Evolutionary conservation across 2,113 vertebrate species (phyloP), one percentile per base, ranked within the genome.

Genomic region (Gambusia affinis): DNA sequence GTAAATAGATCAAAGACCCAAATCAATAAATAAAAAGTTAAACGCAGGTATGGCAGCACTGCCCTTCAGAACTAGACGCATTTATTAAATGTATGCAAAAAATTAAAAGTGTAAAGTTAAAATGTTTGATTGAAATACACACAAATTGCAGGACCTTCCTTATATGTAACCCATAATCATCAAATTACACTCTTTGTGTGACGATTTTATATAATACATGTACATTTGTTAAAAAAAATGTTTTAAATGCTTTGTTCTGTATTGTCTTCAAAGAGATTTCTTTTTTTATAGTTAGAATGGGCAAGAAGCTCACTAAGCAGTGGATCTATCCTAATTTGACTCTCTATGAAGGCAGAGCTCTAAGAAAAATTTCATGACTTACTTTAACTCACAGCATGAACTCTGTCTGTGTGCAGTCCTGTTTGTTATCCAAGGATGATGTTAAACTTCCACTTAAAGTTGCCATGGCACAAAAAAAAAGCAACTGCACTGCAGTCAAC

Each of bases 321-420:
- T 75, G 28, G 67, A 86, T 67, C 68, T 60, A 44, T 83, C 27
- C 39, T 60, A 60, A 42, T 80, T 37, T 29, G n/a, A 75, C 73
- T 80, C 62, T 75, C 57, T n/a, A 44, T 61, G 76, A 86, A 79
- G 15, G 44, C 57, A 35, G 6, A 70, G 54, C n/a, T 66, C 8
- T 57, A 17, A 33, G 44, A 70, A 22, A 84, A 70, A 73, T 73
- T 67, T 31, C 1, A 33, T 60, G 17, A 71, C 67, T 85, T 44
- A 2, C 24, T 76, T 70, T 27, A 37, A 63, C 39, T 73, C 35
- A 1, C 19, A 35, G 15, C 63, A 62, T 67, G 22, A 14, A 24
- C 51, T 11, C 60, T 12, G n/a, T 54, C 63, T 64, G 28, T 51
- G 12, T 37, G 33, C 44, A 47, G 31, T 17, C 42, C 8, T 67